A percentile compares a stretch with the other conserved stretches of the same genome.
Evolutionary conservation across 2,113 vertebrate species (phyloP).

Genomic region (Alligator sinensis): DNA sequence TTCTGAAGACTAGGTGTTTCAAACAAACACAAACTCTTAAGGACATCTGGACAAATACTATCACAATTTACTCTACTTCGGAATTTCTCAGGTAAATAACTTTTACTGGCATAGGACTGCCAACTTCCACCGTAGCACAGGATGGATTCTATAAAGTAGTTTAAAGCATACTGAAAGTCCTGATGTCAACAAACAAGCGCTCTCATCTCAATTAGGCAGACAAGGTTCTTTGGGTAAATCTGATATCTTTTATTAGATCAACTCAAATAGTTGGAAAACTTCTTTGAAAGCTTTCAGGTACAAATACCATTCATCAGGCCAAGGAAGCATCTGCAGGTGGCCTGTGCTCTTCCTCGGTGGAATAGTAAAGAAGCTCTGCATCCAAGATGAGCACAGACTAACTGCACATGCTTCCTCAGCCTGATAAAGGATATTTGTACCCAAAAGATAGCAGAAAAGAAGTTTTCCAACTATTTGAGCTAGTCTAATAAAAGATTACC

Average conservation of each 20-base stretch:
- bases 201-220: not conserved
- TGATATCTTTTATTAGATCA: not conserved
- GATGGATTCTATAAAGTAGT: not conserved
- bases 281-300: too few species aligned
- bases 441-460: too few species aligned
- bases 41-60: not conserved
- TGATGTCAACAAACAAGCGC: not conserved
- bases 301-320: too few species aligned
- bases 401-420: too few species aligned
- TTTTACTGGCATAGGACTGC: not conserved
- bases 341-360: too few species aligned
- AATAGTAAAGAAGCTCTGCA: too few species aligned
- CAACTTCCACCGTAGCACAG: not conserved
- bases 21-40: not conserved
- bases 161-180: constrained; percentile 16
- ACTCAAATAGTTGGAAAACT: too few species aligned
- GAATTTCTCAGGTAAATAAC: not conserved
- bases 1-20: not conserved
- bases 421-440: too few species aligned
- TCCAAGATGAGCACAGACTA: too few species aligned
- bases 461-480: too few species aligned
- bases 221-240: not conserved
- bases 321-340: too few species aligned
- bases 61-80: not conserved
- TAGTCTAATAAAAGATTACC: too few species aligned